Evolutionary conservation across 2,888 invertebrate genomes (phyloP), one percentile per base, ranked within the genome.

Genomic region (Agrypnus murinus): DNA sequence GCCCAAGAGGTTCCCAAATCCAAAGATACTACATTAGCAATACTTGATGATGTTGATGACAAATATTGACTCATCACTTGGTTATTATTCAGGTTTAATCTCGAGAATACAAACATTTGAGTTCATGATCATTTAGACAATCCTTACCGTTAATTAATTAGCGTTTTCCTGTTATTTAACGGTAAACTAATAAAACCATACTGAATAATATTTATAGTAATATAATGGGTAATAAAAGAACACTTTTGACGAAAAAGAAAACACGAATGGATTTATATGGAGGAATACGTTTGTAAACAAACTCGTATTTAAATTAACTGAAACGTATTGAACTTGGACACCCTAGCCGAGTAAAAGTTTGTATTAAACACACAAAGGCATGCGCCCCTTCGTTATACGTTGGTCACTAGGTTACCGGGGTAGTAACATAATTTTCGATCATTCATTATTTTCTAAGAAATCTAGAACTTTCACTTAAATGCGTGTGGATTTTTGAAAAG

Each of bases 1-100:
- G 89, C 88, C 90, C 91, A 90, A 25, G 90, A 89, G 71, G 87
- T 87, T 78, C 88, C 87, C 64, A 88, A 82, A 81, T 89, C 88
- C 64, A 89, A 81, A 9, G 89, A 88, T 45, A 88, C 86, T 14
- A 87, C 87, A 62, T 82, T 81, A 65, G 81, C 81, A 72, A 84
- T 79, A 77, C 83, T 83, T 4, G 81, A 75, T 14, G 83, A 83
- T 40, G 83, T 83, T 4, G 81, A 75, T 14, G 83, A 83, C 43
- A 83, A 71, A 75, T 80, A 82, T 69, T 82, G 80, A 66, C 80
- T 80, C 81, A 85, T 83, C 65, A 67, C 67, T 58, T 12, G n/a
- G 1, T 50, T 50, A 25, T 50, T 50, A n/a, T 50, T 50, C 10
- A 50, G 12, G 31, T 50, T 12, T 12, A 2, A n/a, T 50, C 12